Conservation (phyloP, 2,113 vertebrate species). For the Sebastes schlegelii region DNA sequence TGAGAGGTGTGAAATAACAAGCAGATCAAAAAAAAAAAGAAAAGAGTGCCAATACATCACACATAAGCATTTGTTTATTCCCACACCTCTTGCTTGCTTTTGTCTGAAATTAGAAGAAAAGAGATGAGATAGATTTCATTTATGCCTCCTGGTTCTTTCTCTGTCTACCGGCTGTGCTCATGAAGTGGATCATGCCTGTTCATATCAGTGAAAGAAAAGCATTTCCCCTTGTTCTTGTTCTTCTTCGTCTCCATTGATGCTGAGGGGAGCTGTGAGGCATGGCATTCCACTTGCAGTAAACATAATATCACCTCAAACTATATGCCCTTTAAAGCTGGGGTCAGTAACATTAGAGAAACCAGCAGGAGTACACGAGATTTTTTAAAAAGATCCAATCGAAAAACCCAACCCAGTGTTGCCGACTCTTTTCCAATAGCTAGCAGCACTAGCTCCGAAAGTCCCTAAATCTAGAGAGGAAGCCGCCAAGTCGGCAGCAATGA, state of each 20-base stretch:
- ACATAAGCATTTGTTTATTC: constrained; percentile 19
- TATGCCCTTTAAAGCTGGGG: not conserved
- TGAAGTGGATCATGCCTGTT: constrained; percentile 24
- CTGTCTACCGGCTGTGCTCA: constrained; percentile 28
- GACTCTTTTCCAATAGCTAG: not conserved
- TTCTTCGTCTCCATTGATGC: constrained; percentile 37
- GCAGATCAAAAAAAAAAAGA: not conserved
- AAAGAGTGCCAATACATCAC: not conserved
- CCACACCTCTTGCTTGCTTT: not conserved
- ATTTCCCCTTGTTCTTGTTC: constrained; percentile 11
- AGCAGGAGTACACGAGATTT: not conserved
- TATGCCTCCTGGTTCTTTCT: not conserved
- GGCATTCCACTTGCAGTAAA: not conserved
- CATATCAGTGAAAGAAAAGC: constrained; percentile 36
- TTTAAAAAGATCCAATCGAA: not conserved
- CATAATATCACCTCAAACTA: constrained; percentile 13
- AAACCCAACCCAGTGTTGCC: not conserved
- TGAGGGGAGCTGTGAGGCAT: constrained; percentile 13
- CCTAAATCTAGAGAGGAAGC: not conserved
- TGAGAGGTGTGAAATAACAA: constrained; percentile 15
- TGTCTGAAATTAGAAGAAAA: constrained; percentile 6
- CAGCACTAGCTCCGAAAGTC: not conserved
- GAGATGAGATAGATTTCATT: constrained; percentile 18
- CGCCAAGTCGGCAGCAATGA: not conserved
- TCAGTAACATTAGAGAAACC: not conserved